Base-by-base conservation (phyloP, 37 sponge, comb jelly and placozoan genomes). In the Mnemiopsis leidyi region DNA sequence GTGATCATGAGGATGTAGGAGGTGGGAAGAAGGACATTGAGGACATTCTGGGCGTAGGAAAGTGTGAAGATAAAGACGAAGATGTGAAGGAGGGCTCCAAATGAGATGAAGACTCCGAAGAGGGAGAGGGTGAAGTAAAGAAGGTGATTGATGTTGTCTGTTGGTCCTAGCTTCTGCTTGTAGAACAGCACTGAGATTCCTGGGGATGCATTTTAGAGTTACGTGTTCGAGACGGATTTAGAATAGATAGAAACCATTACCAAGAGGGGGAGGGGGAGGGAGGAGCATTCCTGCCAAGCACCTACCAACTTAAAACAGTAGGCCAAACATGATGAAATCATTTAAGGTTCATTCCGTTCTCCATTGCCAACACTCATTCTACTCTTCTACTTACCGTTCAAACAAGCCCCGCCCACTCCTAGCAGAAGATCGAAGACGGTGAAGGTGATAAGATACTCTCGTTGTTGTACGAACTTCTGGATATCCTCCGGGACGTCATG, bases 1-100 rank as follows among this genome's bases (percentile, higher is more conserved):
- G 61, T 40, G 3, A 85, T 39, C 61, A 85, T 40, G 61, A 85
- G 90, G 61, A 37, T 40, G 90, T 85, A 85, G 90, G 90, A 85
- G 23, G 36, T 16, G 3, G 90, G 90, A 21, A 85, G 61, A 9
- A 85, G 90, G 90, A 85, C 23, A 0, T 25, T 18, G 25, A 85
- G 90, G 35, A 23, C 48, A 21, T n/a, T n/a, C 90, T 85, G 38
- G 28, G 23, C 7, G 90, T 85, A 85, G 61, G 24, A 40, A 61
- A 85, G 24, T 5, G 90, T 32, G 90, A 85, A 85, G 90, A 85
- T 28, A 29, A 85, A 38, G 90, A 85, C 36, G 90, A 85, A 37
- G 90, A 37, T 9, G 90, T 85, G 90, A 61, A 85, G 61, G 48
- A 85, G 48, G 40, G 90, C 40, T 23, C 90, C 90, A 13, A 1